Conservation (phyloP, 2,797 vertebrate species). For the Chiloscyllium punctatum region DNA sequence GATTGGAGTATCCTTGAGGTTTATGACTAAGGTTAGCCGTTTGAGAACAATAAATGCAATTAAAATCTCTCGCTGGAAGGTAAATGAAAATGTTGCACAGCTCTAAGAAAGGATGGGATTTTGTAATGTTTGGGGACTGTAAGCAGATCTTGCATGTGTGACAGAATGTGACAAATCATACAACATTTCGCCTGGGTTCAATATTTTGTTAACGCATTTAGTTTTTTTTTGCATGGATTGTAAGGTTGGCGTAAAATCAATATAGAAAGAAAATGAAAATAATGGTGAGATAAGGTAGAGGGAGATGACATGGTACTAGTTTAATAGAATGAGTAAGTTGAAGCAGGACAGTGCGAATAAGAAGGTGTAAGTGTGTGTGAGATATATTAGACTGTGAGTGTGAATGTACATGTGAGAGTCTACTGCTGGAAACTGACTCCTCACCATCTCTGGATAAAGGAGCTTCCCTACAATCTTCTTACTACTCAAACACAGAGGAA, state of each 20-base stretch:
- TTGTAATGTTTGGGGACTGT: not conserved
- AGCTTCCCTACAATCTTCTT: not conserved
- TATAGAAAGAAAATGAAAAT: not conserved
- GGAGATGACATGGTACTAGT: not conserved
- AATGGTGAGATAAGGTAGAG: not conserved
- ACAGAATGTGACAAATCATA: not conserved
- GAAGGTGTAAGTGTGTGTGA: not conserved
- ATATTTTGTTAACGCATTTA: not conserved
- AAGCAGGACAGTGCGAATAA: not conserved
- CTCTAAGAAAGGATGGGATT: no score
- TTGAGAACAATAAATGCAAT: not conserved
- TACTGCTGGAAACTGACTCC: not conserved
- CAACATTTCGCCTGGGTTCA: not conserved
- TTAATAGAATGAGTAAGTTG: not conserved
- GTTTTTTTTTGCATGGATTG: not conserved
- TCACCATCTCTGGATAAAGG: not conserved
- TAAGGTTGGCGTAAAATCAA: slow-evolving; percentile 14
- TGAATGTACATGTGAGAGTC: not conserved
- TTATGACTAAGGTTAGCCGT: not conserved
- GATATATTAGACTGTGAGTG: not conserved
- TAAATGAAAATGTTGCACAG: not conserved
- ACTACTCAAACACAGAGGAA: not conserved
- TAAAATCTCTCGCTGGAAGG: not conserved
- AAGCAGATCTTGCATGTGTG: not conserved
- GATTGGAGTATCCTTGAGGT: not conserved